Evolutionary conservation across 2,113 vertebrate species (phyloP).

Genomic region (Zosterops borbonicus): DNA sequence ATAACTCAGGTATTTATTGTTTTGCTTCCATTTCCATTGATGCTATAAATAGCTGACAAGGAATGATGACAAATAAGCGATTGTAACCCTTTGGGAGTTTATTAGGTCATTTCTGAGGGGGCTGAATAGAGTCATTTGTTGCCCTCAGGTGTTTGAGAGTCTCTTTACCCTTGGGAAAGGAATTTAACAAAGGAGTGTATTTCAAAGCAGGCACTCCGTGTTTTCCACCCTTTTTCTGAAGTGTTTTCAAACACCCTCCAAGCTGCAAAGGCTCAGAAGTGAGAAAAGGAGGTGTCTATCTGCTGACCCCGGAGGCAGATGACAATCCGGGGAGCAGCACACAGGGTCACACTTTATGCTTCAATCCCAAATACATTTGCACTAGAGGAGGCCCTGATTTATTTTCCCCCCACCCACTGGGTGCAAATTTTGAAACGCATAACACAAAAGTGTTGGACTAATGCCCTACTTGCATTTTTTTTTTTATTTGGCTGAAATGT

Average conservation of each 20-base stretch:
- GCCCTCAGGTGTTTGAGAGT: slow-evolving; percentile 64
- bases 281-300: slow-evolving; percentile 46
- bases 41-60: slow-evolving; percentile 27
- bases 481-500: slow-evolving; percentile 1
- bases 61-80: slow-evolving; percentile 47
- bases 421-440: slow-evolving; percentile 55
- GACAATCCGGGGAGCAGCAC: slow-evolving; percentile 37
- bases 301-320: slow-evolving; percentile 45
- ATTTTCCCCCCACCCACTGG: slow-evolving; percentile 57
- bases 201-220: slow-evolving; percentile 66
- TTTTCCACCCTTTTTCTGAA: slow-evolving; percentile 64
- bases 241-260: slow-evolving; percentile 67
- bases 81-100: slow-evolving; percentile 38
- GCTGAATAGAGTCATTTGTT: slow-evolving; percentile 48
- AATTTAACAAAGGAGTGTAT: slow-evolving; percentile 64
- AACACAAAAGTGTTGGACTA: background rate
- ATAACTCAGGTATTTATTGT: slow-evolving; percentile 24
- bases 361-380: slow-evolving; percentile 44
- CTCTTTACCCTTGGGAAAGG: slow-evolving; percentile 55
- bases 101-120: slow-evolving; percentile 53
- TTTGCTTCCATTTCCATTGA: background rate
- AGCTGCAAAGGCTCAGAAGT: slow-evolving; percentile 60
- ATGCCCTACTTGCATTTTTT: slow-evolving; percentile 26
- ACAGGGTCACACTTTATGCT: slow-evolving; percentile 10
- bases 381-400: slow-evolving; percentile 44